Percentiles rank a stretch among this genome's conserved stretches.
phyloP scores from a whole-genome alignment of 2,797 vertebrate species.

The Enteromius radiatus region DNA sequence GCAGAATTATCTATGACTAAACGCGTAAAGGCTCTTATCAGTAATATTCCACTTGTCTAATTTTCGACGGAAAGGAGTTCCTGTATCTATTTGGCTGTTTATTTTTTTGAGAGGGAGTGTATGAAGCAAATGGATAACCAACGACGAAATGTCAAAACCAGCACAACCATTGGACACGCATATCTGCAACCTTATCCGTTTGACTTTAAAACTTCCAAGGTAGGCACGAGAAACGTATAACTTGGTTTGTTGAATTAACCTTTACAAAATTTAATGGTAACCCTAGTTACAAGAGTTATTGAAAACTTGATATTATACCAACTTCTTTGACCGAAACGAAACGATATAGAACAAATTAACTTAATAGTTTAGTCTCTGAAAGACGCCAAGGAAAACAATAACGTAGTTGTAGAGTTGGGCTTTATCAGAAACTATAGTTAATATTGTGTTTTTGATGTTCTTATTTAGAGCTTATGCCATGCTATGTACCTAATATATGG shows the following conservation, averaged over 20 bases:
- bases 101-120: background rate
- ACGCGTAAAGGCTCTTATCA: background rate
- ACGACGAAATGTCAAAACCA: conserved; percentile 27
- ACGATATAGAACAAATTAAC: background rate
- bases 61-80: background rate
- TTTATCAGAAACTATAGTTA: background rate
- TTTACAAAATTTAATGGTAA: background rate
- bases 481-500: background rate
- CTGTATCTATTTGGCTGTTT: background rate
- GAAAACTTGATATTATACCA: background rate
- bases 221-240: conserved; percentile 3
- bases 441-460: background rate
- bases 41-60: background rate
- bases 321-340: background rate
- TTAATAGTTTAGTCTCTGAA: background rate
- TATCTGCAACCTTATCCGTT: conserved; percentile 18
- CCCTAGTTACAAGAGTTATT: background rate
- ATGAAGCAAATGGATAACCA: conserved; percentile 3
- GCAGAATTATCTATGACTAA: background rate
- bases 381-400: background rate
- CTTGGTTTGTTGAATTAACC: background rate
- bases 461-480: background rate
- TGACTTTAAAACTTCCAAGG: conserved; percentile 38
- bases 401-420: background rate
- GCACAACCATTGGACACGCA: conserved; percentile 12